phyloP scores from a whole-genome alignment of 2,888 invertebrate genomes.

The Brachylomia viminalis region DNA sequence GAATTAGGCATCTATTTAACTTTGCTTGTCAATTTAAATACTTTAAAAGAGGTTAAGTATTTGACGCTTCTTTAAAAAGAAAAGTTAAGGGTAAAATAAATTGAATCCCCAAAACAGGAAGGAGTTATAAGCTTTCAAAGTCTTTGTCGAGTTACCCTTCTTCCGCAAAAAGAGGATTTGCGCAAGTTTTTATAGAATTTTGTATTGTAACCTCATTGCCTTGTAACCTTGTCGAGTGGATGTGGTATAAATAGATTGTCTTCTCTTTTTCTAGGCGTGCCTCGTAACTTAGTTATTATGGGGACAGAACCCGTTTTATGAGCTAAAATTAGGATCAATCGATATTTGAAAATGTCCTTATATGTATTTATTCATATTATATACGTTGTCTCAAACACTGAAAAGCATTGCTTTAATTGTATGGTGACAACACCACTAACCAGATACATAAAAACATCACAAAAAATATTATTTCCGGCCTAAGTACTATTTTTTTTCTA shows the following conservation, averaged over 20 bases:
- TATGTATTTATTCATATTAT: background rate
- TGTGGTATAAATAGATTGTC: background rate
- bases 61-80: conserved; percentile 38
- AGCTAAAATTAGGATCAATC: background rate
- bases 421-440: background rate
- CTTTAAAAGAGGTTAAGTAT: conserved; percentile 34
- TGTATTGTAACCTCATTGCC: conserved; percentile 34
- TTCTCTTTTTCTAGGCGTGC: background rate
- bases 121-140: conserved; percentile 63
- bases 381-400: background rate
- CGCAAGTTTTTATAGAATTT: conserved; percentile 24
- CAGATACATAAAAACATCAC: conserved; percentile 14
- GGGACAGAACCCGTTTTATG: background rate
- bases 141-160: conserved; percentile 57
- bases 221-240: background rate
- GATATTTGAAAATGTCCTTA: background rate
- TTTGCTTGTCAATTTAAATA: conserved; percentile 31
- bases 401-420: background rate
- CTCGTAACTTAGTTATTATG: background rate
- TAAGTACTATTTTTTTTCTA: conserved; percentile 12
- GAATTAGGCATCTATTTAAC: conserved; percentile 8
- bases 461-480: background rate
- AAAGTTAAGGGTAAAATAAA: conserved; percentile 58
- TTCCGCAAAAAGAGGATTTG: conserved; percentile 55
- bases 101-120: conserved; percentile 63